Conservation (phyloP, 2,113 vertebrate genomes). For the Pachypanchax playfairii region DNA sequence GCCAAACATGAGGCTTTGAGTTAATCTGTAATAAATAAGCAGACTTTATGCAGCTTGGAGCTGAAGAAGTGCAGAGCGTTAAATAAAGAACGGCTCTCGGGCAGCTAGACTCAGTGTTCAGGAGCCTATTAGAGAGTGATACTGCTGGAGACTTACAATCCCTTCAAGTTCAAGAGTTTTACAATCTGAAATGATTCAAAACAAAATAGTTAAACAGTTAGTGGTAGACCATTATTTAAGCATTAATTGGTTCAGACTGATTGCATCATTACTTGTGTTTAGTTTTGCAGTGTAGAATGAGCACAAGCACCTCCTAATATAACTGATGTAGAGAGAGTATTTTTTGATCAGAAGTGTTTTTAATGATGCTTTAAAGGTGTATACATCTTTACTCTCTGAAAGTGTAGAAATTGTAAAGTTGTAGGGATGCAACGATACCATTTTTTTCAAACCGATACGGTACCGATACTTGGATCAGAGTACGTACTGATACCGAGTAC, state of each 20-base stretch:
- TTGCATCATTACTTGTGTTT: constrained; percentile 48
- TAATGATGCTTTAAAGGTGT: background rate
- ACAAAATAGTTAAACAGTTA: constrained; percentile 40
- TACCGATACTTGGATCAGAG: no score
- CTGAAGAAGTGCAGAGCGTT: constrained; percentile 40
- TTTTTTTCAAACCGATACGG: no score
- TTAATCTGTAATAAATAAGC: constrained; percentile 72
- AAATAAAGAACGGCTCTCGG: constrained; percentile 6
- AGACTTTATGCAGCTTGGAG: constrained; percentile 29
- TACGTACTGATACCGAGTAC: no score
- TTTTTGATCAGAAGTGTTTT: constrained; percentile 5
- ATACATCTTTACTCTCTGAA: background rate
- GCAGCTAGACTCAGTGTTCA: constrained; percentile 9
- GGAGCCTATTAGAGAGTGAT: constrained; percentile 2
- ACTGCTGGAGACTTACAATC: constrained; percentile 23
- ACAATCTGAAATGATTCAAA: constrained; percentile 34
- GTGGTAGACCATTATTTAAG: constrained; percentile 61
- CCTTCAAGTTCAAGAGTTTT: constrained; percentile 28
- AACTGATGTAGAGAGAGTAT: constrained; percentile 4
- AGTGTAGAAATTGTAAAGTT: no score
- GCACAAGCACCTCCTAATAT: constrained; percentile 9
- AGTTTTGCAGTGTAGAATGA: constrained; percentile 21
- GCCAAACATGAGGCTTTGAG: constrained; percentile 28
- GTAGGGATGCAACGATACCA: no score
- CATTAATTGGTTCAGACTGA: constrained; percentile 44